Evolutionary conservation across 2,797 vertebrate species (phyloP).

Genomic region (Streptopelia turtur): DNA sequence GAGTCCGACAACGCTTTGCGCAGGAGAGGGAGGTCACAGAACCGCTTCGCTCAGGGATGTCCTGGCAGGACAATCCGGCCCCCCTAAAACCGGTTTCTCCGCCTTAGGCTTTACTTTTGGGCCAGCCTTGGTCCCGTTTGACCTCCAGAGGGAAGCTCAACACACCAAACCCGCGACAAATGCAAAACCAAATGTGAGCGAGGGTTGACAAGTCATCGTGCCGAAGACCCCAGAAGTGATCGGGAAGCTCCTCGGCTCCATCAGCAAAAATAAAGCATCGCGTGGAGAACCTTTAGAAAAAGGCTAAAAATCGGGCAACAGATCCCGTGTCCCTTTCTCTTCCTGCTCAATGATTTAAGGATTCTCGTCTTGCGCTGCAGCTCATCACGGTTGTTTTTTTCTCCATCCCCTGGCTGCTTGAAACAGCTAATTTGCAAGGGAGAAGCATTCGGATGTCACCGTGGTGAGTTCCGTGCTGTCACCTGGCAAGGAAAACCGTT

Average conservation of each 20-base stretch:
- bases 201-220: neutral
- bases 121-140: neutral
- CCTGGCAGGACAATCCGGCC: neutral
- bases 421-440: neutral
- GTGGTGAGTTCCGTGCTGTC: neutral
- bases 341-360: neutral
- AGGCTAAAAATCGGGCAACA: neutral
- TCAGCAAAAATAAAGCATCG: neutral
- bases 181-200: neutral
- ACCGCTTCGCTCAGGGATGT: neutral
- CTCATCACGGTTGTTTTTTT: fast-evolving
- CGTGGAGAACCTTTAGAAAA: neutral
- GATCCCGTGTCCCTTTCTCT: neutral
- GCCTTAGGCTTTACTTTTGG: neutral
- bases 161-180: fast-evolving
- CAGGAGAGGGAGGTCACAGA: neutral
- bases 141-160: neutral
- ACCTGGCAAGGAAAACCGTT: neutral
- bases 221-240: neutral
- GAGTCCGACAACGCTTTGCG: fast-evolving
- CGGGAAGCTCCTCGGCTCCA: neutral
- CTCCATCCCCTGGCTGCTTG: neutral
- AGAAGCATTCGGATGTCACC: slow-evolving; percentile 28
- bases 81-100: neutral
- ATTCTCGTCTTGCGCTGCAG: fast-evolving